Conservation (phyloP, 2,113 vertebrate genomes). For the Heterotis niloticus region DNA sequence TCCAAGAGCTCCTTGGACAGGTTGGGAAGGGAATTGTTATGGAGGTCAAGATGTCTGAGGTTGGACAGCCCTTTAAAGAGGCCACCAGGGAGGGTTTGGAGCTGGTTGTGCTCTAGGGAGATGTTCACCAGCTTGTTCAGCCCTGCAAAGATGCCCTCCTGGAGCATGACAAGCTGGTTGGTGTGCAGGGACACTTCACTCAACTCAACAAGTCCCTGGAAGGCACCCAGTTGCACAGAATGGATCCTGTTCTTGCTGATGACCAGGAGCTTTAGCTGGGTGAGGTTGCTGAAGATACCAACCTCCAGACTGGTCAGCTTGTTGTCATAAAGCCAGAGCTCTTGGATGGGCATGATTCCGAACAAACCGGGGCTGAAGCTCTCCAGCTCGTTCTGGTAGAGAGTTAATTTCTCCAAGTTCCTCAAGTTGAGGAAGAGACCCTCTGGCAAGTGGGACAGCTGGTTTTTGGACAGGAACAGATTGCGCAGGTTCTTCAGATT, state of each 20-base stretch:
- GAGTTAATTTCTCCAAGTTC: conserved; percentile 70
- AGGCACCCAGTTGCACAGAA: conserved; percentile 62
- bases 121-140: conserved; percentile 75
- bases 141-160: conserved; percentile 60
- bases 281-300: conserved; percentile 74
- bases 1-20: conserved; percentile 70
- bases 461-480: conserved; percentile 83
- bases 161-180: conserved; percentile 67
- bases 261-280: conserved; percentile 71
- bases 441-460: conserved; percentile 63
- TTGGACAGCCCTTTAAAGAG: conserved; percentile 63
- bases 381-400: conserved; percentile 76
- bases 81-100: conserved; percentile 62
- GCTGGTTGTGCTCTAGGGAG: conserved; percentile 80
- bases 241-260: conserved; percentile 79
- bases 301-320: conserved; percentile 67
- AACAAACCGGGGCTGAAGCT: conserved; percentile 69
- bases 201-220: conserved; percentile 70
- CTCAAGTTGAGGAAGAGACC: conserved; percentile 76
- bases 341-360: conserved; percentile 67
- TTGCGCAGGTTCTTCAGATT: conserved; percentile 71
- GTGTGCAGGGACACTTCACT: conserved; percentile 81
- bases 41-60: conserved; percentile 72
- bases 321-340: conserved; percentile 89
- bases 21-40: conserved; percentile 74